Conservation (phyloP, 1,140 invertebrate species). For the Diprion similis region DNA sequence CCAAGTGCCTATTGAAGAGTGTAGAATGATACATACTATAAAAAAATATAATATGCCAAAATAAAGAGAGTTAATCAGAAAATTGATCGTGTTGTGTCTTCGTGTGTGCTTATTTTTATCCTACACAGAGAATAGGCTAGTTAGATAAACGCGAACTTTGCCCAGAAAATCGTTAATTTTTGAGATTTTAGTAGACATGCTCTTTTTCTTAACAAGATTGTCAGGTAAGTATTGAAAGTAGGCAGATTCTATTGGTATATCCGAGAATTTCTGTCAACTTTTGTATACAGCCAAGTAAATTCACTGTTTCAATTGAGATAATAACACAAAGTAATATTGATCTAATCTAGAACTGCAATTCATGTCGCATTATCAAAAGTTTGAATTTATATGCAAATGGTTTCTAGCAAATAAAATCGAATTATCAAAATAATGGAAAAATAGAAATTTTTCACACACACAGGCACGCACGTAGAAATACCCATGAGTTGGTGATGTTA, state of each 20-base stretch:
- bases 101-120: constrained; percentile 13
- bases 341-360: too few species aligned
- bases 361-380: too few species aligned
- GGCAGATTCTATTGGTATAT: background rate
- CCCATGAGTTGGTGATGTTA: background rate
- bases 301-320: background rate
- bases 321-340: too few species aligned
- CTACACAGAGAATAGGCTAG: constrained; percentile 11
- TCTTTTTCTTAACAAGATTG: background rate
- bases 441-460: background rate
- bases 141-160: constrained; percentile 9
- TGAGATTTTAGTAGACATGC: background rate
- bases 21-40: constrained; percentile 10
- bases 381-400: too few species aligned
- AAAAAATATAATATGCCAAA: constrained; percentile 37
- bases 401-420: background rate
- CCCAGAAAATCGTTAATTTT: constrained; percentile 8
- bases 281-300: background rate
- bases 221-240: constrained; percentile 1
- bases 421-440: background rate
- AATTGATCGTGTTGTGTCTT: constrained; percentile 35
- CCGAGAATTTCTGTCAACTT: background rate
- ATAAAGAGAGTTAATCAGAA: constrained; percentile 41
- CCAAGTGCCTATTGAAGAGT: constrained; percentile 5
- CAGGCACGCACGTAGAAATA: background rate